Evolutionary conservation across 2,888 invertebrate species (phyloP).

Genomic region (Caradrina kadenii): DNA sequence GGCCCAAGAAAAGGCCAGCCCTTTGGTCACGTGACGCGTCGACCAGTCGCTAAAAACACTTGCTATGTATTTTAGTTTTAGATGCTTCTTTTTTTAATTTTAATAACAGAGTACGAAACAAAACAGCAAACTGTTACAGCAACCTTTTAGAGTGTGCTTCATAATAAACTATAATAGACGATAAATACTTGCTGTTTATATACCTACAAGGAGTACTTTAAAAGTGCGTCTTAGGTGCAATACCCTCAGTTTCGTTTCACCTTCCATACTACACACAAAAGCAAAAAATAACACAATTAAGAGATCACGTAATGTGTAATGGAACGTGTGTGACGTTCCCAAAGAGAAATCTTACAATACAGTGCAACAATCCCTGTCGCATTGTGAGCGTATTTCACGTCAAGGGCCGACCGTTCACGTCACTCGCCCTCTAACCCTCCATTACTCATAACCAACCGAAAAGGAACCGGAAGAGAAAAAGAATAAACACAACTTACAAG

Average conservation of each 20-base stretch:
- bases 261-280: neutral
- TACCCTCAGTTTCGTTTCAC: neutral
- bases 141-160: too few relatives aligned
- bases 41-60: too few relatives aligned
- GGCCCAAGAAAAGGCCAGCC: too few relatives aligned
- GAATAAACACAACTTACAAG: slow-evolving; percentile 85
- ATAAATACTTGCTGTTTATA: too few relatives aligned
- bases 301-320: slow-evolving; percentile 50
- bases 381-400: slow-evolving; percentile 79
- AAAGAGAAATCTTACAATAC: slow-evolving; percentile 72
- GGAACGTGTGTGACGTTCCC: slow-evolving; percentile 50
- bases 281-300: slow-evolving; percentile 49
- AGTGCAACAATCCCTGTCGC: slow-evolving; percentile 76
- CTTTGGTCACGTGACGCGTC: too few relatives aligned
- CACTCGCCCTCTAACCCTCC: slow-evolving; percentile 76
- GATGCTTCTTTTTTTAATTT: neutral
- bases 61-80: neutral
- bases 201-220: too few relatives aligned
- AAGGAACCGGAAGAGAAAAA: slow-evolving; percentile 78
- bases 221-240: neutral
- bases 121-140: too few relatives aligned
- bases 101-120: too few relatives aligned
- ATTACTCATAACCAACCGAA: slow-evolving; percentile 84
- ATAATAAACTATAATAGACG: too few relatives aligned
- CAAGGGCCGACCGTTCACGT: slow-evolving; percentile 74